Evolutionary conservation across 35 echinoderm and acorn worm species (phyloP).

Genomic region (Heliocidaris erythrogramma): DNA sequence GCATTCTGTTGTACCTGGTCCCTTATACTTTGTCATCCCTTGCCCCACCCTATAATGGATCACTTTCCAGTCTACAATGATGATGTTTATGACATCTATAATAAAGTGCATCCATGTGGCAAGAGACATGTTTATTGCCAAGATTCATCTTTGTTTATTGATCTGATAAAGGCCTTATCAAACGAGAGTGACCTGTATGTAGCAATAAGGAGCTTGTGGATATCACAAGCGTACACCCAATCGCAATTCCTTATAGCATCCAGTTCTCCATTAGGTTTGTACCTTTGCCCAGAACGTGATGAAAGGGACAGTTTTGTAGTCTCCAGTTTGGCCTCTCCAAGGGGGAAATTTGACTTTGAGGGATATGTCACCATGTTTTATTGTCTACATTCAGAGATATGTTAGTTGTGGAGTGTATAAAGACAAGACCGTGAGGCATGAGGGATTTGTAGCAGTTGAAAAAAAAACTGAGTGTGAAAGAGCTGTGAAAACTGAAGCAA

Average conservation of each 20-base stretch:
- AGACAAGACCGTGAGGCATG: too few species aligned
- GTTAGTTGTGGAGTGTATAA: neutral
- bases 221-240: neutral
- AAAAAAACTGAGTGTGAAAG: too few species aligned
- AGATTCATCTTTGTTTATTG: conserved; percentile 22
- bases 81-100: conserved; percentile 14
- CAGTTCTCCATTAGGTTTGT: neutral
- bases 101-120: neutral
- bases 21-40: neutral
- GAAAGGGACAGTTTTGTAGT: neutral
- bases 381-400: neutral
- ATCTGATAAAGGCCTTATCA: neutral
- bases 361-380: neutral
- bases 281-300: neutral
- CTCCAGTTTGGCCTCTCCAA: neutral
- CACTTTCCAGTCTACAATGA: neutral
- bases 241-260: neutral
- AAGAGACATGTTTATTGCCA: conserved; percentile 38
- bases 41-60: neutral
- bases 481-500: too few species aligned
- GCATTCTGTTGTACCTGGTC: too few species aligned
- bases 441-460: too few species aligned
- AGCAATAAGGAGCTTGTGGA: neutral
- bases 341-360: neutral
- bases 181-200: conserved; percentile 14